Percentiles rank a stretch among this genome's conserved stretches.
phyloP scores from a whole-genome alignment of 2,888 invertebrate genomes.

The Lysandra bellargus region DNA sequence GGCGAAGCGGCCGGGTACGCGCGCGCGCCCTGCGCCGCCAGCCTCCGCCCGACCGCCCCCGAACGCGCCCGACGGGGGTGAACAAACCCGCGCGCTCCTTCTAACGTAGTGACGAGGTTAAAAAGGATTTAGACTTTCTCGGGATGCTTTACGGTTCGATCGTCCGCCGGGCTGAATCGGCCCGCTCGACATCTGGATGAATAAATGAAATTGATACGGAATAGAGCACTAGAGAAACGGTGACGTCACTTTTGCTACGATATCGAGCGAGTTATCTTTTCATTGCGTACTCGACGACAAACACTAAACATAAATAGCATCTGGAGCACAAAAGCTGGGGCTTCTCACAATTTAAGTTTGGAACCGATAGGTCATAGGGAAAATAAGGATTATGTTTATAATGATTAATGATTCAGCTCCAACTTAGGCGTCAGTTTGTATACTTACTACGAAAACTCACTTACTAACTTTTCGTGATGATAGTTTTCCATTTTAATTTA shows the following conservation, averaged over 20 bases:
- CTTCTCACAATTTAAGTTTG: not conserved
- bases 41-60: constrained; percentile 68
- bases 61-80: constrained; percentile 71
- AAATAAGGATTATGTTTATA: not conserved
- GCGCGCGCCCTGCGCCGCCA: constrained; percentile 75
- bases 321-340: constrained; percentile 5
- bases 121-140: constrained; percentile 77
- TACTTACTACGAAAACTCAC: not conserved
- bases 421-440: not conserved
- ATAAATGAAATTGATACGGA: constrained; percentile 6
- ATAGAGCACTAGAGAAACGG: constrained; percentile 25
- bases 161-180: constrained; percentile 53
- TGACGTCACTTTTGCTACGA: constrained; percentile 32
- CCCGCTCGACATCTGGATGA: constrained; percentile 48
- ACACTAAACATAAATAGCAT: constrained; percentile 9
- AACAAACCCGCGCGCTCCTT: constrained; percentile 78
- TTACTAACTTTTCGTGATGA: constrained; percentile 1
- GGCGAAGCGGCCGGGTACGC: constrained; percentile 79
- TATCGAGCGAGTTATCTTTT: constrained; percentile 19
- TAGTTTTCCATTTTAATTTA: constrained; percentile 19
- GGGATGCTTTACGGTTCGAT: constrained; percentile 71
- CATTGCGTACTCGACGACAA: not conserved
- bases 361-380: not conserved
- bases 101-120: constrained; percentile 75
- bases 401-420: not conserved